These are phyloP conservation scores for Drosophila serrata DNA, from an alignment of 1,140 invertebrate genomes.

Conservation along the genomic window DNA sequence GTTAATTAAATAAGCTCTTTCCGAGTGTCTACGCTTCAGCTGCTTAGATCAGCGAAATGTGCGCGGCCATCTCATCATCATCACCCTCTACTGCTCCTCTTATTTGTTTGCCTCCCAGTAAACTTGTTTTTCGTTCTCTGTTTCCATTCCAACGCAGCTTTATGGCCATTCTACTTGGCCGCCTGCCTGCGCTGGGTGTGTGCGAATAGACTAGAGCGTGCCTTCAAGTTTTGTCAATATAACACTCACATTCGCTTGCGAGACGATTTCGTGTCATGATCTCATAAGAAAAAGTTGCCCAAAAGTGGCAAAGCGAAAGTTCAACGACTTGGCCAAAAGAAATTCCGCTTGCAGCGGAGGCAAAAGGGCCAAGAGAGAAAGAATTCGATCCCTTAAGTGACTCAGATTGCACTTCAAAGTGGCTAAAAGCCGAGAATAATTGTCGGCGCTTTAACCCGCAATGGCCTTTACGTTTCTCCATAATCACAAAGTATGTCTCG, in stretches of 20 bases:
- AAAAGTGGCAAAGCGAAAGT: constrained; percentile 53
- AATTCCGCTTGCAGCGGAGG: constrained; percentile 25
- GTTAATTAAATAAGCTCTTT: constrained; percentile 76
- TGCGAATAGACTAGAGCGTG: constrained; percentile 39
- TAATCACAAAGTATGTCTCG: constrained; percentile 19
- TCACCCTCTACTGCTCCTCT: constrained; percentile 34
- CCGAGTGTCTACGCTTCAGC: constrained; percentile 48
- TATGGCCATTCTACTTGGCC: constrained; percentile 47
- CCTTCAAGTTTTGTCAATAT: constrained; percentile 71
- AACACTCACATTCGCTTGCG: constrained; percentile 34
- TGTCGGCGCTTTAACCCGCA: constrained; percentile 4
- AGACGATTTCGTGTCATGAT: constrained; percentile 66
- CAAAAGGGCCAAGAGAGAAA: constrained; percentile 42
- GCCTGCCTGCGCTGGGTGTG: constrained; percentile 59
- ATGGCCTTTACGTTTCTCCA: not conserved
- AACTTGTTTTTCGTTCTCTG: constrained; percentile 60
- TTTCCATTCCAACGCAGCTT: constrained; percentile 22
- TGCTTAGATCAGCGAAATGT: constrained; percentile 65
- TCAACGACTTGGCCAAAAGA: constrained; percentile 62
- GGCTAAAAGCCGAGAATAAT: not conserved
- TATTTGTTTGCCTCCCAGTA: constrained; percentile 53
- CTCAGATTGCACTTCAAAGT: constrained; percentile 32
- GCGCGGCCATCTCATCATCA: constrained; percentile 16
- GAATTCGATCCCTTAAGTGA: constrained; percentile 47
- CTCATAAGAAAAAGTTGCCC: constrained; percentile 76